These are phyloP conservation scores for Adoxophyes honmai DNA, from an alignment of 1,140 invertebrate species.

Conservation along the genomic window DNA sequence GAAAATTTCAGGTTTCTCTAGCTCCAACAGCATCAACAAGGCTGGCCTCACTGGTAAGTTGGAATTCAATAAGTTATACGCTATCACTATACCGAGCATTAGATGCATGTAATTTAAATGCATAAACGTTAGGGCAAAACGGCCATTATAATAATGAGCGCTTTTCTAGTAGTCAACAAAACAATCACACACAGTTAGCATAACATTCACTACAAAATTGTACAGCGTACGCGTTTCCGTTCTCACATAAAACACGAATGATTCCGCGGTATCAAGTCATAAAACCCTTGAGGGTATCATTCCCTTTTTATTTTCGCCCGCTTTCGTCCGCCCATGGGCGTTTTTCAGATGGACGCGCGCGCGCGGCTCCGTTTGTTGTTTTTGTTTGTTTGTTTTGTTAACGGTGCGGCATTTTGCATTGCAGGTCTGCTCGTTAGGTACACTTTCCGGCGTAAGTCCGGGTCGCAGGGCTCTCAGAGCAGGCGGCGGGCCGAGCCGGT, in stretches of 20 bases:
- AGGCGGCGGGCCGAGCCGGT: slow-evolving; percentile 69
- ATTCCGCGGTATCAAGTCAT: slow-evolving; percentile 53
- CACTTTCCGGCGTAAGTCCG: slow-evolving; percentile 78
- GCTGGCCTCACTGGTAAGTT: slow-evolving; percentile 79
- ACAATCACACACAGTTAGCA: slow-evolving; percentile 20
- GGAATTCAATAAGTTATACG: neutral
- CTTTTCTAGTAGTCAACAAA: slow-evolving; percentile 32
- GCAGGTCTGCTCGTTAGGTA: slow-evolving; percentile 78
- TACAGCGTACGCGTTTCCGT: slow-evolving; percentile 37
- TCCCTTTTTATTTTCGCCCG: slow-evolving; percentile 49
- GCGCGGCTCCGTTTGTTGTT: slow-evolving; percentile 49
- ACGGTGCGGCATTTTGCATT: slow-evolving; percentile 75
- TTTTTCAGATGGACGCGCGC: slow-evolving; percentile 71
- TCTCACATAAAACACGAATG: slow-evolving; percentile 51
- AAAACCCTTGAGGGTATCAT: slow-evolving; percentile 46
- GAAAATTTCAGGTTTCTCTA: slow-evolving; percentile 84
- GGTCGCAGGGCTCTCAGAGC: slow-evolving; percentile 73
- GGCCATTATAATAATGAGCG: slow-evolving; percentile 8
- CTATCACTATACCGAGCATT: neutral
- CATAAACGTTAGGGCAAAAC: too few species aligned
- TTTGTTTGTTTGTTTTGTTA: slow-evolving; percentile 69
- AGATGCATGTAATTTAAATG: neutral
- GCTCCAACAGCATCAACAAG: slow-evolving; percentile 82
- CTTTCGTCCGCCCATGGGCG: slow-evolving; percentile 65
- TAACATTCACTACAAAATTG: slow-evolving; percentile 29